Base-by-base conservation (phyloP, 2,888 invertebrate species). In the Ormia ochracea region DNA sequence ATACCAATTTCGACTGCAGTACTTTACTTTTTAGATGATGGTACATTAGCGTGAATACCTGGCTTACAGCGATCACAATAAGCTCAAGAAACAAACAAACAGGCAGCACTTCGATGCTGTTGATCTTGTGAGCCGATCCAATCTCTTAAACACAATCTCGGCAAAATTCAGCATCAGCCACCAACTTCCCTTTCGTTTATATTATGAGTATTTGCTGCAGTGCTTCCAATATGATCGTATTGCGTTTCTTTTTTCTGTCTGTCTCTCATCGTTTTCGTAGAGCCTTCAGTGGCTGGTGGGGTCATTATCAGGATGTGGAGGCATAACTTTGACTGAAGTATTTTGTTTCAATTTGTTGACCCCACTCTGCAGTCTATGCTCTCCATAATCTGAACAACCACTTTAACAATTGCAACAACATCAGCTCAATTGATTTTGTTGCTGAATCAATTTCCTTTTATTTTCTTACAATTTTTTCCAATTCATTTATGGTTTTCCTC, bases 291-390 rank as follows among this genome's bases (percentile, higher is more conserved):
- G 28, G 54, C 54, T 52, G 50, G 38, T 26, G 38, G 23, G 58
- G 38, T 72, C 75, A 61, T 75, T 72, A 73, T 76, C 80, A 80
- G 80, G 80, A 80, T 76, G 76, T 76, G 41, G 61, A 36, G 69
- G 68, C 80, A 80, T 80, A 80, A 73, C 80, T 76, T 63, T 36
- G 43, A 83, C 81, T 82, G 84, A 88, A 86, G 87, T 88, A 88
- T 88, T 88, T 87, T 86, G 87, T 88, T 88, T 87, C 88, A 89
- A 88, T 89, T 89, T 88, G 88, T 87, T 88, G 80, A 80, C 76
- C 76, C 52, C 80, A 41, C 72, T 72, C 54, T 59, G 54, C 63
- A 36, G 45, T 45, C 31, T 50, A 52, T 61, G 14, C 14, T 5
- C 31, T 41, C 21, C 41, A 54, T 38, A 66, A 21, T 45, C 48